Conservation (phyloP, 2,888 invertebrate species). For the Eupithecia insigniata region DNA sequence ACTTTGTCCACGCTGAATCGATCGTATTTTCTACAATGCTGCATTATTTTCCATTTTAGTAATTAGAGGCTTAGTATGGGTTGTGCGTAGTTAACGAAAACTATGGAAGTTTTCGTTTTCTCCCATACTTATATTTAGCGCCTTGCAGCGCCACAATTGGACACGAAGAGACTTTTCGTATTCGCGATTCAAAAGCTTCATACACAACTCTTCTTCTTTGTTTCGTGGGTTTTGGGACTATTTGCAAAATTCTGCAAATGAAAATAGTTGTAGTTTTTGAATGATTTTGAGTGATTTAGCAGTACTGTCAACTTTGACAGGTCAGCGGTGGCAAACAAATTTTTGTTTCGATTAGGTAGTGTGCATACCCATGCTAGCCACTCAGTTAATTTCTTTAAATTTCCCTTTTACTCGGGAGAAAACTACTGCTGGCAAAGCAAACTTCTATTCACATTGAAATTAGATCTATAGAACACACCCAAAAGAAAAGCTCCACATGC, state of each 20-base stretch:
- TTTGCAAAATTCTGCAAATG: too few species aligned
- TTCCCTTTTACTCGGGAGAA: background rate
- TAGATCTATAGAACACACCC: background rate
- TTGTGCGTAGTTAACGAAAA: background rate
- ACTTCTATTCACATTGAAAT: background rate
- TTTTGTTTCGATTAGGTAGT: background rate
- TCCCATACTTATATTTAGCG: too few species aligned
- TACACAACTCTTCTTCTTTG: too few species aligned
- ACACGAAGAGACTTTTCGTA: too few species aligned
- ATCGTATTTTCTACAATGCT: background rate
- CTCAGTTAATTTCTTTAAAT: background rate
- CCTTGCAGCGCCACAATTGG: too few species aligned
- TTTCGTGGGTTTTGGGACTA: too few species aligned
- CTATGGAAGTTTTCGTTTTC: too few species aligned
- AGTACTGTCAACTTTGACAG: too few species aligned
- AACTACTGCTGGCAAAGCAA: background rate
- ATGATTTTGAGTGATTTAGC: too few species aligned
- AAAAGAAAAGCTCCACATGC: background rate
- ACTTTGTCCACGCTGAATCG: background rate
- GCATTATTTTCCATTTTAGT: background rate
- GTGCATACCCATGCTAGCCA: background rate
- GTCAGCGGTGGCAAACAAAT: background rate
- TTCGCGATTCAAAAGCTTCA: background rate
- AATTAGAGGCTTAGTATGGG: background rate
- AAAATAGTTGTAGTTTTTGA: too few species aligned